A percentile compares a stretch with the other conserved stretches of the same genome.
These are phyloP conservation scores for Aspidoscelis tigris DNA, from an alignment of 2,113 vertebrate genomes.

Conservation along the genomic window DNA sequence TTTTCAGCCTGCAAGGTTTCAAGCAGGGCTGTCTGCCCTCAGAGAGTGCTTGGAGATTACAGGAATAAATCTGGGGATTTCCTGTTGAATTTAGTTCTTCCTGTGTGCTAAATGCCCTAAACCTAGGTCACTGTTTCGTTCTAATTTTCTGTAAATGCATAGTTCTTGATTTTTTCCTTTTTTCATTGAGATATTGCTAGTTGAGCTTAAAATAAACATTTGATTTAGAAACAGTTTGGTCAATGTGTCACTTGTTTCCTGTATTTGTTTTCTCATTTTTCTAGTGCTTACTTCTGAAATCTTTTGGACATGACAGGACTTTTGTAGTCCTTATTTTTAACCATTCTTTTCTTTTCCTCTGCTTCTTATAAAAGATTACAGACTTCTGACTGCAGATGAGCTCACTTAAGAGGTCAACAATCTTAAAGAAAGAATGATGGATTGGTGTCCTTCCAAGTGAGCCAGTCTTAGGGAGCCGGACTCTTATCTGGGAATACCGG, in stretches of 20 bases:
- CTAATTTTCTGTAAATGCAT: no score
- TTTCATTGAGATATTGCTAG: background rate
- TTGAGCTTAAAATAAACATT: background rate
- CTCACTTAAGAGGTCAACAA: background rate
- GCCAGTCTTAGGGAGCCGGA: no score
- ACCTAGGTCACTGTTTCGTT: background rate
- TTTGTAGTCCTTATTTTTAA: background rate
- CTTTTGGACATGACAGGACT: no score
- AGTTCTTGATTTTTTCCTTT: background rate
- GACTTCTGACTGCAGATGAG: background rate
- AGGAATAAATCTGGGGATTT: no score
- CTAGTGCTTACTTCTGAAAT: background rate
- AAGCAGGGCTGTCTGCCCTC: no score
- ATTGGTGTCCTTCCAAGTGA: background rate
- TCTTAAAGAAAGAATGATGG: background rate
- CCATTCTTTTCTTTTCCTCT: background rate
- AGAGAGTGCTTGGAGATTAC: no score
- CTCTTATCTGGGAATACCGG: no score
- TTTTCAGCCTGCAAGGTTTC: no score
- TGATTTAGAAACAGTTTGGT: constrained; percentile 5
- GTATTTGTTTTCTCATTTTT: background rate
- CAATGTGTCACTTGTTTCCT: constrained; percentile 11
- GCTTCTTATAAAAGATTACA: background rate
- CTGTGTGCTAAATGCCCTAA: background rate
- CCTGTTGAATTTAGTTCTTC: no score